Base-by-base conservation (phyloP, 2,888 invertebrate species). In the Phyto melanocephala region DNA sequence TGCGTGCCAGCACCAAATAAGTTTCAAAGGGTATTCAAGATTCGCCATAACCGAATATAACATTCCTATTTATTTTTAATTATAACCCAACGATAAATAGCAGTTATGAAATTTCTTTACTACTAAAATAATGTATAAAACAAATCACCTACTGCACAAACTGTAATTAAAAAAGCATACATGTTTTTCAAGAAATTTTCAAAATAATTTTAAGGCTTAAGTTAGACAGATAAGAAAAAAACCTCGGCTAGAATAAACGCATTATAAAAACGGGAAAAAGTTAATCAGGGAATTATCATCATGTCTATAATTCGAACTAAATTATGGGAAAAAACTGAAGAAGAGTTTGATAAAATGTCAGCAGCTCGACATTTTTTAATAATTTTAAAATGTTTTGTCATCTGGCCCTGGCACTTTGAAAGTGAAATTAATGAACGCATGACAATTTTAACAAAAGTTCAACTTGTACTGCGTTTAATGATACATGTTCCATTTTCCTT, bases 401-500 rank as follows among this genome's bases (percentile, higher is more conserved):
- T 52, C 1, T 52, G 52, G 52, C 52, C 52, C 1, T 52, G 52
- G 24, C n/a, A 52, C 5, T 13, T 8, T 6, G 24, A 28, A 24
- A 15, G 24, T n/a, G 24, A 52, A 24, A 28, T 15, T 52, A 13
- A 7, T 13, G n/a, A 24, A 24, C n/a, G 22, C 13, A 11, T n/a
- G 22, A n/a, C 10, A n/a, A n/a, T 11, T 24, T 24, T n/a, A 47
- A 7, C 13, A 2, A 47, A 47, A 47, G 20, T 47, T 10, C 20
- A 47, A 20, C 3, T 13, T 8, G 1, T 63, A 17, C 63, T 47
- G 10, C 20, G 84, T 86, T 24, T 86, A 74, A 45, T 24, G 85
- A 5, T 88, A 20, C 86, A 88, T 15, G 15, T 87, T 17, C 87
- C 88, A 4, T 5, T 87, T 7, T 85, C 85, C 0, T 86, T 87